Conservation (phyloP, 2,888 invertebrate species). For the Acleris holmiana region DNA sequence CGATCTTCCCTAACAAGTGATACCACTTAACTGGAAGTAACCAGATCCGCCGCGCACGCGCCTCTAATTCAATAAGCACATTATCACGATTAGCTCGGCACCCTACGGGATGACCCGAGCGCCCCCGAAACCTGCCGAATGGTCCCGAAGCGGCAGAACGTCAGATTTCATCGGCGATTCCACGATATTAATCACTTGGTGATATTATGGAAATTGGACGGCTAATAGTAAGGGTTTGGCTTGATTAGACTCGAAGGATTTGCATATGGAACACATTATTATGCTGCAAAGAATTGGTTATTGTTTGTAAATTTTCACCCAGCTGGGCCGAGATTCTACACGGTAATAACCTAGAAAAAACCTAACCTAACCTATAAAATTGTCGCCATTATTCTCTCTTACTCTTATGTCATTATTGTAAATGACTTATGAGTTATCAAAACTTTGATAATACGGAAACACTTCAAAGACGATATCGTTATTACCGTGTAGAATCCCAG, state of each 20-base stretch:
- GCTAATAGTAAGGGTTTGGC: background rate
- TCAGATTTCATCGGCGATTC: constrained; percentile 72
- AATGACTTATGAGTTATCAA: no score
- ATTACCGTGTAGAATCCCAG: no score
- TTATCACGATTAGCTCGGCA: constrained; percentile 80
- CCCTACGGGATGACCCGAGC: constrained; percentile 48
- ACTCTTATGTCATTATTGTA: no score
- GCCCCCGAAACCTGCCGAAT: constrained; percentile 52
- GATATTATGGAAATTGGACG: constrained; percentile 68
- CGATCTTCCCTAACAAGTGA: constrained; percentile 54
- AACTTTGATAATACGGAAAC: no score
- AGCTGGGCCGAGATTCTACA: no score
- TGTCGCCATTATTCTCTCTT: no score
- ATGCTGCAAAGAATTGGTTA: background rate
- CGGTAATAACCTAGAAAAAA: no score
- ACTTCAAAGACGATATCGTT: no score
- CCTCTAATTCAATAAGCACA: constrained; percentile 84
- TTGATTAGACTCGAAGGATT: constrained; percentile 14
- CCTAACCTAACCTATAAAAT: no score
- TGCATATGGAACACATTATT: constrained; percentile 1
- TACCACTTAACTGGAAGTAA: constrained; percentile 60
- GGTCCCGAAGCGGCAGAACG: constrained; percentile 43
- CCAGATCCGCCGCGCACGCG: constrained; percentile 71
- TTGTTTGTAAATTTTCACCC: no score
- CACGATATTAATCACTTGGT: constrained; percentile 71